Conservation (phyloP, 2,888 invertebrate genomes). For the Drosophila ochracea region DNA sequence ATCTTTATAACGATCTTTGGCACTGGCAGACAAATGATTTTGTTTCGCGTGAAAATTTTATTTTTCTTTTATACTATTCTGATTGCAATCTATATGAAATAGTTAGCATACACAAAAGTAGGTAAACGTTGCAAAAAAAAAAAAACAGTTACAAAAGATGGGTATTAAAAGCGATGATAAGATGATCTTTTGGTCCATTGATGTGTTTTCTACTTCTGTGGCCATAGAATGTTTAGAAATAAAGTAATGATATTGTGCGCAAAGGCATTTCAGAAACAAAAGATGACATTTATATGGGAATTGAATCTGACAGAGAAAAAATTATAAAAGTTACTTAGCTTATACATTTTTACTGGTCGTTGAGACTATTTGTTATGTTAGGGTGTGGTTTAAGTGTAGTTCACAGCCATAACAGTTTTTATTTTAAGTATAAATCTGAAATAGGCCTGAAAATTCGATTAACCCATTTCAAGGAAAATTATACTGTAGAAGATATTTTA, state of each 20-base stretch:
- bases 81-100: slow-evolving; percentile 18
- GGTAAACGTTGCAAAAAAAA: slow-evolving; percentile 18
- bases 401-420: background rate
- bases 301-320: background rate
- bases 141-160: slow-evolving; percentile 9
- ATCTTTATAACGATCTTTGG: slow-evolving; percentile 25
- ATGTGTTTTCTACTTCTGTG: background rate
- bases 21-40: slow-evolving; percentile 46
- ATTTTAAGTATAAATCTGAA: background rate
- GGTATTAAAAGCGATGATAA: slow-evolving; percentile 5
- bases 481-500: background rate
- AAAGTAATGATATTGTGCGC: background rate
- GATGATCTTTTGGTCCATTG: slow-evolving; percentile 1
- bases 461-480: background rate
- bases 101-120: slow-evolving; percentile 24
- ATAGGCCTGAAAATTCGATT: background rate
- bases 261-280: background rate
- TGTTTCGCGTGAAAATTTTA: slow-evolving; percentile 18
- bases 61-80: slow-evolving; percentile 6
- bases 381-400: background rate
- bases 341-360: background rate
- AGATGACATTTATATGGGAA: background rate
- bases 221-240: background rate
- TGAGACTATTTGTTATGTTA: background rate
- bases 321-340: background rate